A percentile compares a stretch with the other conserved stretches of the same genome.
Evolutionary conservation across 2,797 vertebrate species (phyloP).

Genomic region (Steatocranus sp.): DNA sequence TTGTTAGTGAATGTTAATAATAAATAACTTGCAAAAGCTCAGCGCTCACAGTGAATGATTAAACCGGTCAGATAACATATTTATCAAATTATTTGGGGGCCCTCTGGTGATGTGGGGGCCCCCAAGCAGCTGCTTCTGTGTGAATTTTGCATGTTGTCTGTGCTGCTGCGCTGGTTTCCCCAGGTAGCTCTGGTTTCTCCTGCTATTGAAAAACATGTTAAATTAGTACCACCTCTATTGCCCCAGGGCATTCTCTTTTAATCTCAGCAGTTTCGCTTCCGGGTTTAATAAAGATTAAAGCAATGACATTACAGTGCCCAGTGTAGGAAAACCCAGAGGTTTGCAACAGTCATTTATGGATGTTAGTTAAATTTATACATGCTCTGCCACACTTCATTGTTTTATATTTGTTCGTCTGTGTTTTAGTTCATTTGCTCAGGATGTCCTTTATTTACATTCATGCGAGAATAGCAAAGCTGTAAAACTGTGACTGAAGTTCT

Average conservation of each 20-base stretch:
- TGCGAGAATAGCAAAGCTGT: not conserved
- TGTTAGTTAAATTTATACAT: not conserved
- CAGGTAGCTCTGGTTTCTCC: not conserved
- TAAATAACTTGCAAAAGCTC: not conserved
- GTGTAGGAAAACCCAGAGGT: not conserved
- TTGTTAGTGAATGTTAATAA: not conserved
- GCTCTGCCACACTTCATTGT: not conserved
- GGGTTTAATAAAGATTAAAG: not conserved
- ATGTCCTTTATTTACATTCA: not conserved
- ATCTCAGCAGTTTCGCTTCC: not conserved
- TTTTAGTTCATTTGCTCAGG: not conserved
- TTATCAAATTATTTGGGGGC: not conserved
- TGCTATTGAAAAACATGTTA: not conserved
- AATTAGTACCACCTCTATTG: not conserved
- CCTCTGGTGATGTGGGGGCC: not conserved
- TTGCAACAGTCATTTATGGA: not conserved
- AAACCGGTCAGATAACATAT: not conserved
- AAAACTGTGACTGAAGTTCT: not conserved
- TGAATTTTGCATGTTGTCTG: rapidly evolving
- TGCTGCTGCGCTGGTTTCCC: not conserved
- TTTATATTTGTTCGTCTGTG: not conserved
- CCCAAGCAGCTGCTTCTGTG: not conserved
- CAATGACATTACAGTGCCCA: not conserved
- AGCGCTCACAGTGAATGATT: not conserved
- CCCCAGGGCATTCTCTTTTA: not conserved